Base-by-base conservation (phyloP, 2,888 invertebrate genomes). In the Venustoraphidia nigricollis region DNA sequence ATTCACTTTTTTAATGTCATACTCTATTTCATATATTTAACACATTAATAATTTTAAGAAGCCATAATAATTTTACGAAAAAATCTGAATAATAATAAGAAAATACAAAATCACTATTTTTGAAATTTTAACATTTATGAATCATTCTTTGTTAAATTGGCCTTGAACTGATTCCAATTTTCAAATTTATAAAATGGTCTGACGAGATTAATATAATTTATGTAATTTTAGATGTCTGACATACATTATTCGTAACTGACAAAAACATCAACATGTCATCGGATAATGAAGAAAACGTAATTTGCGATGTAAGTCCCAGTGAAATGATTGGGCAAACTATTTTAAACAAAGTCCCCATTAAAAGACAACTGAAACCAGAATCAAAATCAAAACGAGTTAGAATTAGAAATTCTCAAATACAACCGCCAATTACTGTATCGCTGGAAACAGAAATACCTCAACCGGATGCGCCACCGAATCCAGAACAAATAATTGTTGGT, bases 301-400 rank as follows among this genome's bases (percentile, higher is more conserved):
- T 9, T 42, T 9, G 17, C 9, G 34, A 42, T 17, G 34, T 42
- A 34, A 17, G n/a, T 14, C 34, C 34, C 42, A 39, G 10, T 13
- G 42, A 42, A 34, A 34, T 42, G 5, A 34, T 34, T 42, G 14
- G 9, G 11, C 27, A 42, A 17, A 42, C 42, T 4, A 14, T 42
- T 27, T 42, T 42, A 34, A 42, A 14, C n/a, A 42, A 42, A 42
- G 42, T 34, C 4, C 42, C 42, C 9, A 42, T 42, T 10, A 42
- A 42, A 17, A 42, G 42, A 34, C 42, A 42, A 14, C 34, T 42
- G 14, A 42, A 42, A 42, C 42, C 42, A 34, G 42, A 42, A 42
- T 42, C 42, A 3, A 42, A 42, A 14, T 10, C 42, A 14, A 42
- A 42, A 42, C 42, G 42, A 11, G 34, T 42, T n/a, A 13, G 42